A percentile compares a stretch with the other conserved stretches of the same genome.
These are phyloP conservation scores for Thymelicus sylvestris DNA, from an alignment of 2,888 invertebrate genomes.

Conservation along the genomic window DNA sequence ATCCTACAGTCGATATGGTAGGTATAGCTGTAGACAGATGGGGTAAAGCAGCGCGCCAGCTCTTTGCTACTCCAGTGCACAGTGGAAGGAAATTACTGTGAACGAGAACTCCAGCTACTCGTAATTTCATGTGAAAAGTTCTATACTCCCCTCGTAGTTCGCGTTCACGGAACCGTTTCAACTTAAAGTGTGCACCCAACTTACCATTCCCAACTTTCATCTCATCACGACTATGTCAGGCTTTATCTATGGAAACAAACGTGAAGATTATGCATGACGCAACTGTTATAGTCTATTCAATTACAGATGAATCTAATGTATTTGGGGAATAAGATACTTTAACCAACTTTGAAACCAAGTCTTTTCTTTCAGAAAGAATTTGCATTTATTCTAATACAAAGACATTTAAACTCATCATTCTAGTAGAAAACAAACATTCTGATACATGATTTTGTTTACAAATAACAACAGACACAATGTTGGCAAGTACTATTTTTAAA, in stretches of 20 bases:
- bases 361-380: no score
- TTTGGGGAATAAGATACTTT: no score
- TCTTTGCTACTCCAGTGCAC: slow-evolving; percentile 7
- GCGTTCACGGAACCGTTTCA: slow-evolving; percentile 6
- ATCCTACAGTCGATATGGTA: neutral
- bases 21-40: neutral
- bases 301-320: no score
- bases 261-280: neutral
- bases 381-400: no score
- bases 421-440: no score
- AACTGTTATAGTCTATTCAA: no score
- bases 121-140: slow-evolving; percentile 36
- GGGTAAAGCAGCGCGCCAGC: neutral
- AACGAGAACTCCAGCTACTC: slow-evolving; percentile 18
- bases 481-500: neutral
- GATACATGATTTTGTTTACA: neutral
- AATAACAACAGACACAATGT: neutral
- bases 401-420: no score
- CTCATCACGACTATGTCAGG: slow-evolving; percentile 12
- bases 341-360: no score
- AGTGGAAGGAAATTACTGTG: slow-evolving; percentile 19
- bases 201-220: slow-evolving; percentile 26
- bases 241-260: slow-evolving; percentile 11
- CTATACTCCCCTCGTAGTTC: slow-evolving; percentile 14
- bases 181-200: slow-evolving; percentile 12